Evolutionary conservation across 1,140 invertebrate genomes (phyloP).

Genomic region (Apis florea): DNA sequence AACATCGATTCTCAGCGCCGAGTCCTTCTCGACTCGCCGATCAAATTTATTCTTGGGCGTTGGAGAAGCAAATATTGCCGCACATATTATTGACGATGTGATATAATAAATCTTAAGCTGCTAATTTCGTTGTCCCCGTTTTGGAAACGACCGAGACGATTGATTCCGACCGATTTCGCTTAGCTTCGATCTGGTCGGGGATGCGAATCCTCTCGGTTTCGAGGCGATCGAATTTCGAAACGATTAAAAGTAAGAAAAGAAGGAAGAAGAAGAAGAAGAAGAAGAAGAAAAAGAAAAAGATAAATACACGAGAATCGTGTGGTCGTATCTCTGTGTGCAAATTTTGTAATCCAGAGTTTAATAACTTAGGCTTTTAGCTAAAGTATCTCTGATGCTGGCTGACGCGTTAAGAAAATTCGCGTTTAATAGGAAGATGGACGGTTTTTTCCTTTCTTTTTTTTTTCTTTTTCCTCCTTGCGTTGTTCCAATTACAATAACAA

Average conservation of each 20-base stretch:
- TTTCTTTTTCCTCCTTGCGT: not conserved
- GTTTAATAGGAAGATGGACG: not conserved
- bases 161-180: not conserved
- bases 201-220: constrained; percentile 11
- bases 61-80: constrained; percentile 66
- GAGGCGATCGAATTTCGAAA: not conserved
- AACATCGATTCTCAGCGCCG: constrained; percentile 29
- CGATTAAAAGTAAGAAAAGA: not conserved
- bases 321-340: constrained; percentile 29
- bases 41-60: constrained; percentile 21
- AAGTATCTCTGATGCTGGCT: constrained; percentile 19
- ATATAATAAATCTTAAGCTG: constrained; percentile 64
- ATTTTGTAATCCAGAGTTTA: constrained; percentile 33
- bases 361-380: constrained; percentile 30
- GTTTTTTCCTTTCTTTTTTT: not conserved
- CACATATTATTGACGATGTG: constrained; percentile 70
- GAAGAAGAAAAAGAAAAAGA: not conserved
- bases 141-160: not conserved
- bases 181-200: not conserved
- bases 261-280: not conserved
- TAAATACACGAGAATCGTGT: constrained; percentile 10
- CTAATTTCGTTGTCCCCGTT: constrained; percentile 18
- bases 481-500: constrained; percentile 1
- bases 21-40: not conserved
- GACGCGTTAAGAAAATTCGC: not conserved